Conservation (phyloP, 2,797 vertebrate species). For the Margarornis squamiger region DNA sequence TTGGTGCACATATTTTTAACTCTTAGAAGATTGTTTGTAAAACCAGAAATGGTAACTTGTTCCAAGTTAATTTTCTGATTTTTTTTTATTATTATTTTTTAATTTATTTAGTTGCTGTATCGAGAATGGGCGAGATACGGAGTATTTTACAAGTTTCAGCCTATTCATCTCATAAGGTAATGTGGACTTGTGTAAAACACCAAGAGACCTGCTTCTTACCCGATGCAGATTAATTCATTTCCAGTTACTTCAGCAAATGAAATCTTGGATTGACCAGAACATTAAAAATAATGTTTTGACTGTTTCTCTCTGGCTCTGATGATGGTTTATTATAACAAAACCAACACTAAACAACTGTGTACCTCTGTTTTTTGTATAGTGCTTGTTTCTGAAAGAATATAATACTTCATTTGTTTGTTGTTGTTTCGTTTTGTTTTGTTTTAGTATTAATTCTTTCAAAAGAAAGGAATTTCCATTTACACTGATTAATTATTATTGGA, state of each 20-base stretch:
- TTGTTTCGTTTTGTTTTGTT: neutral
- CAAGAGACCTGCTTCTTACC: neutral
- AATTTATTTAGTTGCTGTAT: slow-evolving; percentile 84
- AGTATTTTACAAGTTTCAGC: slow-evolving; percentile 96
- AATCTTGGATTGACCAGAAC: neutral
- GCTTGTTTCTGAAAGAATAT: neutral
- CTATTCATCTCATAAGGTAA: slow-evolving; percentile 96
- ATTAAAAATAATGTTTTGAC: neutral
- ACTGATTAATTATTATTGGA: neutral
- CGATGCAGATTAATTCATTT: neutral
- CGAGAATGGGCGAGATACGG: slow-evolving; percentile 97
- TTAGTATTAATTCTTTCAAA: neutral
- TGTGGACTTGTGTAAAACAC: neutral
- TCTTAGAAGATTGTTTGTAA: neutral
- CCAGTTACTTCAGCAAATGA: neutral
- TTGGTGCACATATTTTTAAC: neutral
- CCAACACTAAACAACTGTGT: neutral
- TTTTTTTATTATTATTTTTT: neutral
- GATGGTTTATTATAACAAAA: neutral
- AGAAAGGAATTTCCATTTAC: neutral
- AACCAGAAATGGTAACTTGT: neutral
- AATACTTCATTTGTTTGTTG: neutral
- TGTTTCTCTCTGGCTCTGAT: neutral
- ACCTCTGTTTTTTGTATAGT: neutral
- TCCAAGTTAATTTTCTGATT: neutral